phyloP scores from a whole-genome alignment of 2,888 invertebrate genomes.

The Drosophila setosimentum region DNA sequence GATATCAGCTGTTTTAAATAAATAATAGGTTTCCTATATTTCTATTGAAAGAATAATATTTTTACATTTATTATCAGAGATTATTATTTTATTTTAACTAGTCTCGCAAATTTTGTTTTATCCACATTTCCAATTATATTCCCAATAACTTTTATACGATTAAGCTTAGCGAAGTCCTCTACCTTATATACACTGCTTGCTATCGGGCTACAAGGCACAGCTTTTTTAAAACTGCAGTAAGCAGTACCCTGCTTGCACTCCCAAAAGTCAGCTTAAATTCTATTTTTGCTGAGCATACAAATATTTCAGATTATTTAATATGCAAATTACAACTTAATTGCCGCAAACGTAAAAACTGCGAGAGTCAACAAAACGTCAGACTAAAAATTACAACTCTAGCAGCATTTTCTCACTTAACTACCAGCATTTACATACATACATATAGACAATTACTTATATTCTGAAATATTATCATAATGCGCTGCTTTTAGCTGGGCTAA shows the following conservation, averaged over 20 bases:
- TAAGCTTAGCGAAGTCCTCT: conserved; percentile 10
- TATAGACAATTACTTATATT: conserved; percentile 16
- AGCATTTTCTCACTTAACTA: conserved; percentile 12
- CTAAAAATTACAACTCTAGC: conserved; percentile 24
- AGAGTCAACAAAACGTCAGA: conserved; percentile 41
- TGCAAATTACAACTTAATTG: conserved; percentile 44
- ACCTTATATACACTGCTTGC: conserved; percentile 25
- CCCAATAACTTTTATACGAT: background rate
- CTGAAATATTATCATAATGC: conserved; percentile 33
- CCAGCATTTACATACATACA: conserved; percentile 10
- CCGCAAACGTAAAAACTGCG: conserved; percentile 30
- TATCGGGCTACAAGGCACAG: background rate
- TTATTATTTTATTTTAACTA: background rate
- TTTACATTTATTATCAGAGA: background rate
- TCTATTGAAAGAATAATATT: background rate
- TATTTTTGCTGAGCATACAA: conserved; percentile 10
- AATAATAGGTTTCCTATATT: background rate
- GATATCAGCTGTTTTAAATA: background rate
- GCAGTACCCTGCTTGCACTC: background rate
- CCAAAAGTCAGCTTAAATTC: conserved; percentile 3
- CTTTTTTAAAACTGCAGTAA: background rate
- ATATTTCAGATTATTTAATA: conserved; percentile 33
- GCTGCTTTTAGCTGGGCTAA: conserved; percentile 44
- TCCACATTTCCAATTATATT: background rate
- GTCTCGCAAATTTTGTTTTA: background rate